Percentiles rank a stretch among this genome's conserved stretches.
These are phyloP conservation scores for Pandemis cinnamomeana DNA, from an alignment of 2,888 invertebrate genomes.

Conservation along the genomic window DNA sequence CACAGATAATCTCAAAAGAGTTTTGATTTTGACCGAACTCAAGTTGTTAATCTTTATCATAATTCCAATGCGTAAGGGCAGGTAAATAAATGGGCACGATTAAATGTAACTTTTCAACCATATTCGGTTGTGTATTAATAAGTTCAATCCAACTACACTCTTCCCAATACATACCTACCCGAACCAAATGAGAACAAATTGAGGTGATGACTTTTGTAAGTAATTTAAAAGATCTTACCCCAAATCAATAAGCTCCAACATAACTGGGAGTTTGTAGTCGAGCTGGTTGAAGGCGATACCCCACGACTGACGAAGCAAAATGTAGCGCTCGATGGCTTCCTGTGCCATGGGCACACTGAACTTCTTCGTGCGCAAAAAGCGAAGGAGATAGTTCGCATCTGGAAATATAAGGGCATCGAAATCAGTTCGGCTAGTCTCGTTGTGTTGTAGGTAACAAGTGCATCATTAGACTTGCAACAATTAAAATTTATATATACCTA, in stretches of 20 bases:
- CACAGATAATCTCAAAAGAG: too few relatives aligned
- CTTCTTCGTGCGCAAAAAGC: slow-evolving; percentile 92
- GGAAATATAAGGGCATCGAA: slow-evolving; percentile 48
- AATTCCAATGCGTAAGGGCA: too few relatives aligned
- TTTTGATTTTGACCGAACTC: too few relatives aligned
- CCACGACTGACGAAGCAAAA: slow-evolving; percentile 90
- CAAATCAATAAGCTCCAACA: slow-evolving; percentile 88
- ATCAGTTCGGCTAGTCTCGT: neutral
- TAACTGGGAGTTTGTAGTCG: slow-evolving; percentile 88
- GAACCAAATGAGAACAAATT: neutral
- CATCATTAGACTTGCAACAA: too few relatives aligned
- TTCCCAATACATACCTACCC: neutral
- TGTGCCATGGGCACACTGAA: slow-evolving; percentile 92
- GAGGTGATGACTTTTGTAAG: neutral
- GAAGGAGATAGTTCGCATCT: slow-evolving; percentile 89
- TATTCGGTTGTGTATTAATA: neutral
- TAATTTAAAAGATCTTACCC: slow-evolving; percentile 80
- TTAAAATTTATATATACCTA: too few relatives aligned
- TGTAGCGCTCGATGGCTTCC: slow-evolving; percentile 90
- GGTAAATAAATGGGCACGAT: neutral
- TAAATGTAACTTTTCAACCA: neutral
- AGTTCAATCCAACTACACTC: neutral
- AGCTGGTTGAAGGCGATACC: slow-evolving; percentile 90
- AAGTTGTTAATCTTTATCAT: too few relatives aligned
- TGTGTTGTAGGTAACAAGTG: too few relatives aligned